Evolutionary conservation across 2,797 vertebrate species (phyloP).

Genomic region (Vespertilio murinus): DNA sequence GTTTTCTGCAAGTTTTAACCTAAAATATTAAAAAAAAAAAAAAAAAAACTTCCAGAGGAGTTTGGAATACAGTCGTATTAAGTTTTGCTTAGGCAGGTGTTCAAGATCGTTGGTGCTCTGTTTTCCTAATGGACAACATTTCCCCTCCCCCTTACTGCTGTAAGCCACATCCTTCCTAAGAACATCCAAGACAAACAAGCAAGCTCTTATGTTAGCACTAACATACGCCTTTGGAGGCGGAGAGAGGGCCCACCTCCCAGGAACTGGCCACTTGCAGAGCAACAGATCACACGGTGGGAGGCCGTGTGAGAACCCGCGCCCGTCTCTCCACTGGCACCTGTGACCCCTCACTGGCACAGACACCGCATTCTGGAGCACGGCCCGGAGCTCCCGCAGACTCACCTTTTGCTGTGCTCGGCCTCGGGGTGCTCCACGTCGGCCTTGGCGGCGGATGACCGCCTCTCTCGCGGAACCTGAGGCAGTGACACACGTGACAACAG

Average conservation of each 20-base stretch:
- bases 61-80: neutral
- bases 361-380: rapidly evolving
- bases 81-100: neutral
- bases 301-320: neutral
- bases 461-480: constrained; percentile 95
- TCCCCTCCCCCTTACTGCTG: neutral
- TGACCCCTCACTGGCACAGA: neutral
- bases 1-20: constrained; percentile 32
- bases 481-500: constrained; percentile 80
- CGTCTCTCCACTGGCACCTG: neutral
- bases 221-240: neutral
- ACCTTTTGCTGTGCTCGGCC: constrained; percentile 98
- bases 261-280: neutral
- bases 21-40: neutral
- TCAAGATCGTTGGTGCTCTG: neutral
- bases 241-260: neutral
- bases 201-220: neutral
- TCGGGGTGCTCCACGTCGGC: constrained; percentile 92
- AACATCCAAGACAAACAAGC: neutral
- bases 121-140: neutral
- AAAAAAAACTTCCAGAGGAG: neutral
- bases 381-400: neutral
- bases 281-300: neutral
- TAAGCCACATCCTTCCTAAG: neutral
- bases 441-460: constrained; percentile 92